Conservation (phyloP, 92 coral and sea anemone genomes). For the Metridium senile region DNA sequence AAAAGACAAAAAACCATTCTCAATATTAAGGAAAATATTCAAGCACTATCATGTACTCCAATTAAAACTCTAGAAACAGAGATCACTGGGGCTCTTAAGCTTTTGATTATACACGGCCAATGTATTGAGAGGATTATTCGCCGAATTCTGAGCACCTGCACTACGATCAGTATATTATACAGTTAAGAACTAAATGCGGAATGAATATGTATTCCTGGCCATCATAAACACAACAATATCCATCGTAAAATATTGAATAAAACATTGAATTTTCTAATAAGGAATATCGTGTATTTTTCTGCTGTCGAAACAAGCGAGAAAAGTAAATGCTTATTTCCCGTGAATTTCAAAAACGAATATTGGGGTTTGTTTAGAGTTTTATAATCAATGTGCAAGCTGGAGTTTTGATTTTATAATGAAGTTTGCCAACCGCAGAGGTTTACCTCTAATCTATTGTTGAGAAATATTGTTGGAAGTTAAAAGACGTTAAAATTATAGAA, state of each 20-base stretch:
- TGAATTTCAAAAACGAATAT: not conserved
- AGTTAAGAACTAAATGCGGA: not conserved
- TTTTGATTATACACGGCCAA: slow-evolving; percentile 8
- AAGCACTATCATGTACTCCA: slow-evolving; percentile 11
- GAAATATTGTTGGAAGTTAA: not conserved
- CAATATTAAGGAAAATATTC: slow-evolving; percentile 6
- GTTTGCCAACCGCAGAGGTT: not conserved
- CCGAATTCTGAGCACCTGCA: slow-evolving; percentile 2
- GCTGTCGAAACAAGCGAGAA: not conserved
- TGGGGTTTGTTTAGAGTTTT: slow-evolving; percentile 33
- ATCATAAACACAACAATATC: not conserved
- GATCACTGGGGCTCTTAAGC: slow-evolving; percentile 23
- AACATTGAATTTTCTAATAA: not conserved
- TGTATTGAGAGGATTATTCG: not conserved
- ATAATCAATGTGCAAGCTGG: slow-evolving; percentile 32
- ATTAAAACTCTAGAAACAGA: slow-evolving; percentile 1
- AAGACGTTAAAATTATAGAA: not conserved
- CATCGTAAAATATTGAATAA: not conserved
- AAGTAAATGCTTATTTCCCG: not conserved
- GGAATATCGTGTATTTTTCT: too few relatives aligned
- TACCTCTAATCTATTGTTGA: not conserved
- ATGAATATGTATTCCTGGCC: slow-evolving; percentile 1
- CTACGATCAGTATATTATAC: not conserved
- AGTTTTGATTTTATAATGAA: slow-evolving; percentile 24
- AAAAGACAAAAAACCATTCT: slow-evolving; percentile 29